These are phyloP conservation scores for Hozukius guyotensis DNA, from an alignment of 2,797 vertebrate genomes.

Conservation along the genomic window DNA sequence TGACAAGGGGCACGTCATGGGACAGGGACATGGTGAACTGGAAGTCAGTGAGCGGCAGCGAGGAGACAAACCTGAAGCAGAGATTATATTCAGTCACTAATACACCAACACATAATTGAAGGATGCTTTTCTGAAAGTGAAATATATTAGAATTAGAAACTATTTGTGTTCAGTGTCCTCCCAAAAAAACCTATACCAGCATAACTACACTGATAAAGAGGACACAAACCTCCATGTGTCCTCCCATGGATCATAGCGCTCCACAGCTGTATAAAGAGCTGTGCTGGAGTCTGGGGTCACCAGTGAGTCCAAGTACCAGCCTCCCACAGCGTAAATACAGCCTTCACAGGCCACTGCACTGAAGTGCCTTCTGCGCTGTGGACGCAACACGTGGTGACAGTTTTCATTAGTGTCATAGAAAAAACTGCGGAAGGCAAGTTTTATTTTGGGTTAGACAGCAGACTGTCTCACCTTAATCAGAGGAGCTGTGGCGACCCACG, in stretches of 20 bases:
- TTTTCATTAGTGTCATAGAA: slow-evolving; percentile 14
- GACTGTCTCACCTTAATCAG: slow-evolving; percentile 79
- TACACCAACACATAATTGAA: neutral
- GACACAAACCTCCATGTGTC: slow-evolving; percentile 80
- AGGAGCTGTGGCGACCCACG: slow-evolving; percentile 77
- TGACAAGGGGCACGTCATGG: slow-evolving; percentile 82
- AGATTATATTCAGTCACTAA: neutral
- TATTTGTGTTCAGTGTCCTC: neutral
- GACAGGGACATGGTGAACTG: slow-evolving; percentile 84
- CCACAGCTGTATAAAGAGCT: slow-evolving; percentile 82
- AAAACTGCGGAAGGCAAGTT: neutral
- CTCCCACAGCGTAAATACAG: slow-evolving; percentile 83
- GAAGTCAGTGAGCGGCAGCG: slow-evolving; percentile 83
- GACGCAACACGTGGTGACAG: slow-evolving; percentile 25
- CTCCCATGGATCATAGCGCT: slow-evolving; percentile 84
- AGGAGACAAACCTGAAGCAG: slow-evolving; percentile 77
- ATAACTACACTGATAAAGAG: neutral
- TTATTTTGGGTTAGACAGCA: neutral
- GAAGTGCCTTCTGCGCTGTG: slow-evolving; percentile 85
- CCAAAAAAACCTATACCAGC: neutral
- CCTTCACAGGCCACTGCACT: slow-evolving; percentile 82
- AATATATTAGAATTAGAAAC: neutral
- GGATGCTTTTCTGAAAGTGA: neutral
- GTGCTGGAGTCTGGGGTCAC: slow-evolving; percentile 83
- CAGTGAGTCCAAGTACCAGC: slow-evolving; percentile 86